These are phyloP conservation scores for Callospermophilus lateralis DNA, from an alignment of 2,113 vertebrate species.

Conservation along the genomic window DNA sequence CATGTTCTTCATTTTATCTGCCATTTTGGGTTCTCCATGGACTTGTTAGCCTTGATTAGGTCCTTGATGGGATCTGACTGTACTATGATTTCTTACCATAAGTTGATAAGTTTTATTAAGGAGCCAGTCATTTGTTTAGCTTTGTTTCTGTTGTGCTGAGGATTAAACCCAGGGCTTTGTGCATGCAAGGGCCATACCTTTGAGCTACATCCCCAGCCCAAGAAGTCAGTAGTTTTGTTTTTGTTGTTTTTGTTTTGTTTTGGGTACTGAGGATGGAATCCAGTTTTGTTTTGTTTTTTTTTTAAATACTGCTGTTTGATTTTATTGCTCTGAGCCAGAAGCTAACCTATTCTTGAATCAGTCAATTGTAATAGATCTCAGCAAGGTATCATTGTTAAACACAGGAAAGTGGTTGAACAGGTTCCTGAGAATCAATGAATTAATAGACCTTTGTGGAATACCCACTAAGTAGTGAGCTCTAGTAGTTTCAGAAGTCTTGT, in stretches of 20 bases:
- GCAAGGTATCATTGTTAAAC: background rate
- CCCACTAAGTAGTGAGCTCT: fast-evolving
- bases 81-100: background rate
- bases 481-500: background rate
- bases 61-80: background rate
- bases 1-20: conserved; percentile 19
- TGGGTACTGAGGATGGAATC: no score
- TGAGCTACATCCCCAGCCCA: background rate
- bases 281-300: background rate
- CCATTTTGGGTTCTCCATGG: conserved; percentile 5
- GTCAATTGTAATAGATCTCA: conserved; percentile 49
- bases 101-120: background rate
- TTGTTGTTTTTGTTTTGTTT: no score
- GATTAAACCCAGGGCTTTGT: background rate
- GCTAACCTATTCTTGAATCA: conserved; percentile 39
- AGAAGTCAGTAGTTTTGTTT: conserved; percentile 32
- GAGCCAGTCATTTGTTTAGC: background rate
- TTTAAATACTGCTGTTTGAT: background rate
- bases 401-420: conserved; percentile 48
- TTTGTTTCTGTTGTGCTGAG: background rate
- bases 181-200: background rate
- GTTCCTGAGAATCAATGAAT: conserved; percentile 44
- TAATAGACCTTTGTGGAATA: background rate
- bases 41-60: background rate
- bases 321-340: conserved; percentile 14